Evolutionary conservation across 2,113 vertebrate species (phyloP).

Genomic region (Grantiella picta): DNA sequence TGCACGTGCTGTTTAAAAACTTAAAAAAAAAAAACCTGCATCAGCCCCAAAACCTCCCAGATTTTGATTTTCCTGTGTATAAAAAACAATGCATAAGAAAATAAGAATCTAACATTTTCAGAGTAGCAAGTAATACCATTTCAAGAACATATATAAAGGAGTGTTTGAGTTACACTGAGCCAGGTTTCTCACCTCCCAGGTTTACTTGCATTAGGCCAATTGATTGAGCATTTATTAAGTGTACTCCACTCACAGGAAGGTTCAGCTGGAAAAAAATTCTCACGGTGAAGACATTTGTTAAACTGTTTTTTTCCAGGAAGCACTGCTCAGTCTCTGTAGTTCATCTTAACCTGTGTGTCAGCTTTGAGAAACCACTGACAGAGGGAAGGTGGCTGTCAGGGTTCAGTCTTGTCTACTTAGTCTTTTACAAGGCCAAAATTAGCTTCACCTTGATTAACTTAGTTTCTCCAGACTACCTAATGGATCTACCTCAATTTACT

Average conservation of each 20-base stretch:
- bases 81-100: background rate
- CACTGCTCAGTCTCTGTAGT: background rate
- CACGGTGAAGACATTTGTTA: background rate
- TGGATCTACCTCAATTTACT: background rate
- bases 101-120: background rate
- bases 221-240: background rate
- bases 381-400: background rate
- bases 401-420: background rate
- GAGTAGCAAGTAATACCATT: background rate
- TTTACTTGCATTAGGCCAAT: background rate
- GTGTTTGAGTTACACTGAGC: background rate
- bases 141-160: background rate
- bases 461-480: background rate
- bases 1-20: background rate
- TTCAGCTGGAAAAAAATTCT: background rate
- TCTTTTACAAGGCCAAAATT: slow-evolving; percentile 6
- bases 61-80: background rate
- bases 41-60: background rate
- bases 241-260: background rate
- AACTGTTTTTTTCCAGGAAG: background rate
- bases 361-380: background rate
- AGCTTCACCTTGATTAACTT: slow-evolving; percentile 42
- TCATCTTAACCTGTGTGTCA: background rate
- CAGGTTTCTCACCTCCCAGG: background rate
- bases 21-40: background rate